Conservation (phyloP, 2,888 invertebrate species). For the Ypsolopha scabrella region DNA sequence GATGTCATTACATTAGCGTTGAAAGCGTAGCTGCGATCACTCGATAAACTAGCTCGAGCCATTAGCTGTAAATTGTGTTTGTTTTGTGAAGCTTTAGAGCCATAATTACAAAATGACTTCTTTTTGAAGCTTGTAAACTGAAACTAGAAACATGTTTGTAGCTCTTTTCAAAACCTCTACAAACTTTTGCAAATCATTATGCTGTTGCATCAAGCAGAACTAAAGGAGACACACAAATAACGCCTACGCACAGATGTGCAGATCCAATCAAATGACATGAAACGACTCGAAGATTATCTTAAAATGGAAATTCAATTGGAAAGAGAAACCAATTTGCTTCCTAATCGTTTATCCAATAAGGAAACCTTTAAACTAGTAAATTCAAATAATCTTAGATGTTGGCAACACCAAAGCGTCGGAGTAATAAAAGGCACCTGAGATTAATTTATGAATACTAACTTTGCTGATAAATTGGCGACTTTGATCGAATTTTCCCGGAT, state of each 20-base stretch:
- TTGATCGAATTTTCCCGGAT: background rate
- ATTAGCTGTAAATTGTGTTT: background rate
- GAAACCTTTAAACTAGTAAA: background rate
- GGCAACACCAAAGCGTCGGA: slow-evolving; percentile 6
- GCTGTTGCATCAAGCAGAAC: too few species aligned
- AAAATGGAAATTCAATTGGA: slow-evolving; percentile 22
- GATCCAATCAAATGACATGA: too few species aligned
- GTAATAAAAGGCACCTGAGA: background rate
- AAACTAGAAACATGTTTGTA: too few species aligned
- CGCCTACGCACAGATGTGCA: too few species aligned
- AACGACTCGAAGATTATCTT: slow-evolving; percentile 7
- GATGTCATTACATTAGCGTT: slow-evolving; percentile 11
- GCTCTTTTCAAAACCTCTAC: too few species aligned
- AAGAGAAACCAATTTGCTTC: slow-evolving; percentile 25
- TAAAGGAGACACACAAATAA: too few species aligned
- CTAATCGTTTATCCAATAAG: slow-evolving; percentile 20
- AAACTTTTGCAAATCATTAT: too few species aligned
- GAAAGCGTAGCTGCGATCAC: slow-evolving; percentile 10
- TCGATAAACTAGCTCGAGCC: slow-evolving; percentile 1
- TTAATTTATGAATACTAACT: background rate
- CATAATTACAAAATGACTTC: too few species aligned
- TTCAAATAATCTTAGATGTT: slow-evolving; percentile 8
- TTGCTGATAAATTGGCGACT: background rate
- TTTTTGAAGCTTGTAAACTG: too few species aligned
- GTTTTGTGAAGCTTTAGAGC: background rate